Evolutionary conservation across 2,113 vertebrate genomes (phyloP).

Genomic region (Oriolus oriolus): DNA sequence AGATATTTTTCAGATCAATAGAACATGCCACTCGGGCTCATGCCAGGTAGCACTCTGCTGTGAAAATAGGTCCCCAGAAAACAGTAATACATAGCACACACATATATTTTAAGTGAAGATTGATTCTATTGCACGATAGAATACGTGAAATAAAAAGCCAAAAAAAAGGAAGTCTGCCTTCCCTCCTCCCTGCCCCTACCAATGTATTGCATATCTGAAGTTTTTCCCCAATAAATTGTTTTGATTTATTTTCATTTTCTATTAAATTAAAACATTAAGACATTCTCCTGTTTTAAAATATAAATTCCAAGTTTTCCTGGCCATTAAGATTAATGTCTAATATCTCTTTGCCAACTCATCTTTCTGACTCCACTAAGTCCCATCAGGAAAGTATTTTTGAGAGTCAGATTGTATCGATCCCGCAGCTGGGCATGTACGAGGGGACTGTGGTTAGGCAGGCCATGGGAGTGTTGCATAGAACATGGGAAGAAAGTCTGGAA

Average conservation of each 20-base stretch:
- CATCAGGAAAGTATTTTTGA: neutral
- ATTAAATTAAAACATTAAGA: neutral
- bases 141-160: neutral
- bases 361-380: neutral
- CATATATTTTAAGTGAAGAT: neutral
- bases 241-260: neutral
- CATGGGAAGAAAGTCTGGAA: neutral
- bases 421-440: rapidly evolving
- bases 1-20: neutral
- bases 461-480: neutral
- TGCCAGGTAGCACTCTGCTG: neutral
- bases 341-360: neutral
- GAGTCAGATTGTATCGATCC: rapidly evolving
- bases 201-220: neutral
- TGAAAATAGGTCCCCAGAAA: neutral
- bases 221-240: neutral
- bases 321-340: neutral
- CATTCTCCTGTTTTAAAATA: neutral
- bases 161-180: neutral
- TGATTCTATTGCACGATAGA: neutral
- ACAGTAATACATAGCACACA: rapidly evolving
- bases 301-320: neutral
- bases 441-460: neutral
- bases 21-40: neutral
- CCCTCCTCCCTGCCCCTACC: rapidly evolving